Evolutionary conservation across 2,113 vertebrate species (phyloP), one percentile per base, ranked within the genome.

Genomic region (Petrocephalus microphthalmus): DNA sequence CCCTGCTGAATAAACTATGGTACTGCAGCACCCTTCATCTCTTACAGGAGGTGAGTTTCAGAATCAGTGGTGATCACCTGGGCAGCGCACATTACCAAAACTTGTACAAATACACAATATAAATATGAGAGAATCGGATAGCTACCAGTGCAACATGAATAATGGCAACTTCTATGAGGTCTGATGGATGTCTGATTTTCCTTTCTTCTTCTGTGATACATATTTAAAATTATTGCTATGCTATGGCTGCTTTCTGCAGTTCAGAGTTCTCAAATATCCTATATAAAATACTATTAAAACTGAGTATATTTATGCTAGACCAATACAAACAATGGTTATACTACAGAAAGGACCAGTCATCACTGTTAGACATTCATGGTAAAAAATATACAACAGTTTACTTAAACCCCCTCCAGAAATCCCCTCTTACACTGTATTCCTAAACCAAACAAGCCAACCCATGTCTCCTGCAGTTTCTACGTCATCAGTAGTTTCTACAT

Each of bases 51-150:
- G 89, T n/a, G 29, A 53, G 87, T 71, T 85, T 89, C 88, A 92
- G 89, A 83, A 87, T 90, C 95, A 95, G 94, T 95, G 94, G 94
- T 94, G 94, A 94, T 94, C 88, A 85, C 92, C 91, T 93, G 91
- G 87, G 91, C 88, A 82, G 82, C 20, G 53, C 71, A 25, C 11
- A 7, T 19, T 52, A 86, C 45, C 84, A 90, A 92, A 56, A 91
- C 84, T 85, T 45, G 25, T 20, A 56, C 37, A 91, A 89, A 89
- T 57, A 90, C 82, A 86, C 91, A 89, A 86, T 87, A 86, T 90
- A 89, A 91, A 87, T 89, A 86, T 87, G 2, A 88, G 17, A 78
- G 17, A 78, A 87, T 25, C 22, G 47, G 10, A 56, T 52, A 45
- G 42, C 2, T 37, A 67, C 89, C 91, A 93, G 92, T 91, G 92